These are phyloP conservation scores for Gymnogyps californianus DNA, from an alignment of 2,113 vertebrate species.

Conservation along the genomic window DNA sequence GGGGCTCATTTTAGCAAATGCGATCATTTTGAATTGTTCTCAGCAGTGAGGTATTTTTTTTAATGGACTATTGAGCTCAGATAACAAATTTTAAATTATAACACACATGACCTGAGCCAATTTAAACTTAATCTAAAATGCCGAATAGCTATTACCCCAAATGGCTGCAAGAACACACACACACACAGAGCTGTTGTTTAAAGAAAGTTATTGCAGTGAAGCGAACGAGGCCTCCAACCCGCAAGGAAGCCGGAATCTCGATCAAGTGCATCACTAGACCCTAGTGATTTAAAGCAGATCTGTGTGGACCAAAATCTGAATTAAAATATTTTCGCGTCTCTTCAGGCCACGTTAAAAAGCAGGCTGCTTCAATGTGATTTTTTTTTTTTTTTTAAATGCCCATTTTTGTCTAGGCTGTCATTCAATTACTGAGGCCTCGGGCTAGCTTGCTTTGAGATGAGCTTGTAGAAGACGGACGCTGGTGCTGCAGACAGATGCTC, in stretches of 20 bases:
- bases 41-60: background rate
- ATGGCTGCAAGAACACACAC: background rate
- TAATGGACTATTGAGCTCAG: conserved; percentile 18
- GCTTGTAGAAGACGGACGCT: background rate
- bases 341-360: background rate
- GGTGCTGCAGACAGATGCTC: background rate
- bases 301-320: background rate
- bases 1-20: background rate
- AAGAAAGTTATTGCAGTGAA: background rate
- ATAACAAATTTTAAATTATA: background rate
- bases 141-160: background rate
- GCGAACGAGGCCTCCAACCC: background rate
- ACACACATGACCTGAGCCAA: background rate
- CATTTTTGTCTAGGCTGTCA: background rate
- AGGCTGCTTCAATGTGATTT: background rate
- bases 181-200: background rate
- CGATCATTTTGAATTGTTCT: background rate
- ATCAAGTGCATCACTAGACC: background rate
- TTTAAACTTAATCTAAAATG: background rate
- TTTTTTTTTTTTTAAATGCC: background rate
- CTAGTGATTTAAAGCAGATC: background rate
- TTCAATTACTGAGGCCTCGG: accelerated
- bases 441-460: background rate
- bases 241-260: accelerated
- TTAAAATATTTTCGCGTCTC: background rate